These are phyloP conservation scores for Squalus acanthias DNA, from an alignment of 2,797 vertebrate species.

Conservation along the genomic window DNA sequence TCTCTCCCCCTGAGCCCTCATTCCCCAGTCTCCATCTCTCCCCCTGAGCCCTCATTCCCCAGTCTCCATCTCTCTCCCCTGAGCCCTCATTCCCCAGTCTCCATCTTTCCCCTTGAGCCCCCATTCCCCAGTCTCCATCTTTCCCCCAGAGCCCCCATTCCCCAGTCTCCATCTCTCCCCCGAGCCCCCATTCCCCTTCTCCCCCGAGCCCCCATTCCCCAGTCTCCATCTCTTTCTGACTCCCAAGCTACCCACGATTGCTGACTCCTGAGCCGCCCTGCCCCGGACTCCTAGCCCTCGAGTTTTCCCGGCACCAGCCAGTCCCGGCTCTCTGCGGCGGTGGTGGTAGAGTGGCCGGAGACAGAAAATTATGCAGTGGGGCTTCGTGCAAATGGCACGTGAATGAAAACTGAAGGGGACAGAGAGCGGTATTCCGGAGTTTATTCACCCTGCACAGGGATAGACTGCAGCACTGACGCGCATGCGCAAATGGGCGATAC, in stretches of 20 bases:
- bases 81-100: too few relatives aligned
- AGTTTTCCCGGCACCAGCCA: background rate
- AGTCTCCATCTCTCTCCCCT: too few relatives aligned
- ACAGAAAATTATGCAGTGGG: background rate
- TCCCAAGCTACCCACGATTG: background rate
- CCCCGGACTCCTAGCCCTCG: background rate
- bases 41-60: too few relatives aligned
- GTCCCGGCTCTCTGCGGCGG: background rate
- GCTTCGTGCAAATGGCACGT: background rate
- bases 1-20: too few relatives aligned
- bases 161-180: too few relatives aligned
- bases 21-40: too few relatives aligned
- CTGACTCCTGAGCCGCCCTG: background rate
- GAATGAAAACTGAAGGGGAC: background rate
- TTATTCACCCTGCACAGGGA: background rate
- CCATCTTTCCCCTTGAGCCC: too few relatives aligned
- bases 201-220: too few relatives aligned
- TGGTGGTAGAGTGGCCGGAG: background rate
- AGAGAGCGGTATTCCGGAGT: background rate
- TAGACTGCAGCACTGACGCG: background rate
- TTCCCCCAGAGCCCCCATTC: too few relatives aligned
- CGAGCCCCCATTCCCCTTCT: too few relatives aligned
- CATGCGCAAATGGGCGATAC: background rate
- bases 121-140: too few relatives aligned
- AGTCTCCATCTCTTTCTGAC: too few relatives aligned